Percentiles rank a stretch among this genome's conserved stretches.
Evolutionary conservation across 1,140 invertebrate genomes (phyloP).

Genomic region (Penaeus japonicus): DNA sequence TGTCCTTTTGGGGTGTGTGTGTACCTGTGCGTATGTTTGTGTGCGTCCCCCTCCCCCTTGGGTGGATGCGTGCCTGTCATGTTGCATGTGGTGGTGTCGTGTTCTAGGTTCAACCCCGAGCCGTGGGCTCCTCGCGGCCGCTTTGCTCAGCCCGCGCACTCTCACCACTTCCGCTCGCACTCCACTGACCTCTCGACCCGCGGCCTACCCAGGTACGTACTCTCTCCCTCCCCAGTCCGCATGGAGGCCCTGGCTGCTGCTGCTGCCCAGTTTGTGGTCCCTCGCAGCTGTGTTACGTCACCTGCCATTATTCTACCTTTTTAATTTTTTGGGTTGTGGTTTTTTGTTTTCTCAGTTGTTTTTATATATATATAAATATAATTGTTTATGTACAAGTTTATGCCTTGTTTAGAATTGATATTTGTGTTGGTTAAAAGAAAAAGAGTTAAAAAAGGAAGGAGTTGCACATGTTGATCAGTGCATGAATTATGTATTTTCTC

Average conservation of each 20-base stretch:
- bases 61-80: conserved; percentile 45
- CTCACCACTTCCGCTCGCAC: conserved; percentile 58
- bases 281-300: conserved; percentile 16
- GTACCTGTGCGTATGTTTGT: conserved; percentile 1
- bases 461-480: too few species aligned
- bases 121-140: conserved; percentile 59
- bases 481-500: too few species aligned
- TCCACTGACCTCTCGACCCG: conserved; percentile 56
- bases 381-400: too few species aligned
- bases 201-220: conserved; percentile 52
- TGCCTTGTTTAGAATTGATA: too few species aligned
- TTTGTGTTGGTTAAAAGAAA: too few species aligned
- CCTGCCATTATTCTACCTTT: background rate
- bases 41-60: background rate
- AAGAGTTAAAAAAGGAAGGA: too few species aligned
- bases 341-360: background rate
- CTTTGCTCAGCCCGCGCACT: conserved; percentile 59
- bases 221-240: background rate
- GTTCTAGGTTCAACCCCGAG: conserved; percentile 60
- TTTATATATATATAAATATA: background rate
- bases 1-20: background rate
- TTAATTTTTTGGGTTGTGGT: background rate
- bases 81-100: conserved; percentile 55
- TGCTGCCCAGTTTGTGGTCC: background rate
- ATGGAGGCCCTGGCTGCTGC: conserved; percentile 10